Evolutionary conservation across 2,888 invertebrate genomes (phyloP).

Genomic region (Tyria jacobaeae): DNA sequence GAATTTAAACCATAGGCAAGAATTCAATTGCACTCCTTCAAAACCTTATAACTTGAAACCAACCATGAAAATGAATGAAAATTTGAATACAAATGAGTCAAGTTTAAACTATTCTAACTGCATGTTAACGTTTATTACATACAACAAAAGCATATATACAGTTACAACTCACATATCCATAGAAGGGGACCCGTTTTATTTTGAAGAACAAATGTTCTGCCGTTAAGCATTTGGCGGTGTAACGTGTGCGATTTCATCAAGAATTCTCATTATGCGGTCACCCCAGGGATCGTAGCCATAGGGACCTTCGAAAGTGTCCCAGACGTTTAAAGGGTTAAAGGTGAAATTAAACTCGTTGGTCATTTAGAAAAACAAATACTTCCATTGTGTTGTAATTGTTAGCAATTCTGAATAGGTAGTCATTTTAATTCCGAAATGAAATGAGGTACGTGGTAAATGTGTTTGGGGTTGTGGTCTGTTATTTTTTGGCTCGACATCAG

Average conservation of each 20-base stretch:
- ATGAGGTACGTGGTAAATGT: conserved; percentile 1
- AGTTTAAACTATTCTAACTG: conserved; percentile 15
- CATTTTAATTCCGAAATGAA: conserved; percentile 13
- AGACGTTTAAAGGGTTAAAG: conserved; percentile 46
- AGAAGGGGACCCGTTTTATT: conserved; percentile 41
- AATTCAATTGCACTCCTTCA: not conserved
- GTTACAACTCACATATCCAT: conserved; percentile 22
- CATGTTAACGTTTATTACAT: conserved; percentile 12
- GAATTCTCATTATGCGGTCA: conserved; percentile 67
- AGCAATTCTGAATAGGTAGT: conserved; percentile 1
- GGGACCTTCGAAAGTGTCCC: conserved; percentile 39
- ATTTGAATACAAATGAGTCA: conserved; percentile 14
- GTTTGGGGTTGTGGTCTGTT: not conserved
- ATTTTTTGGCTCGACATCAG: not conserved
- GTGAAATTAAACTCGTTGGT: conserved; percentile 44
- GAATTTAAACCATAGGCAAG: not conserved
- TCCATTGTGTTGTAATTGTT: conserved; percentile 24
- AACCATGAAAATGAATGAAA: conserved; percentile 3
- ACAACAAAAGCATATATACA: conserved; percentile 19
- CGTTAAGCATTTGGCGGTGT: conserved; percentile 54
- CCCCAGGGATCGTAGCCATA: conserved; percentile 33
- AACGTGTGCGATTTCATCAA: conserved; percentile 46
- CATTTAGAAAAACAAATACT: conserved; percentile 44
- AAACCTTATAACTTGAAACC: not conserved
- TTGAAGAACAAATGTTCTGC: conserved; percentile 56